Evolutionary conservation across 2,797 vertebrate species (phyloP), one percentile per base, ranked within the genome.

Genomic region (Furcifer pardalis): DNA sequence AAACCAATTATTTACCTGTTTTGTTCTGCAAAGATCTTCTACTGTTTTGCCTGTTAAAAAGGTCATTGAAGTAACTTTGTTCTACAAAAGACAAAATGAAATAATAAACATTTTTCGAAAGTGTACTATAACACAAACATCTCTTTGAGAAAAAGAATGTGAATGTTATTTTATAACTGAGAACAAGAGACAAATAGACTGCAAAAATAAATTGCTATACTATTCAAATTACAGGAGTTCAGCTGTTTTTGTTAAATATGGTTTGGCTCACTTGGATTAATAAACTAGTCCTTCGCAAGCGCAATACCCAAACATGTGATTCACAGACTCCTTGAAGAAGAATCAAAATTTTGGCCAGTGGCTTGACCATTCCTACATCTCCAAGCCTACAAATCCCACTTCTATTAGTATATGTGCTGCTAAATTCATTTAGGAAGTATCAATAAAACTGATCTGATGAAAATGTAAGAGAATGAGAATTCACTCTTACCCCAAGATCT

Each of bases 21-120:
- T 99, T 93, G 99, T 98, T 96, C 98, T 97, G 96, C 98, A 99
- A 87, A 99, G 97, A 93, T 99, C 99, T 95, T 99, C 99, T 65
- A 98, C 96, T 82, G 97, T 96, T 93, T 99, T 99, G 84, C 99
- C 99, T 96, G 97, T 98, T n/a, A 99, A 95, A 95, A 99, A 99
- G 9, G 98, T 98, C 94, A 99, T 97, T 25, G 98, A 98, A 68
- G 98, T 99, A 62, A 99, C 99, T 97, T 99, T 99, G 93, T 99
- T 99, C 99, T 99, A 93, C 87, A 95, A 92, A 0, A 91, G 73
- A 93, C 5, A 93, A 92, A 68, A 92, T 89, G 37, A 10, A 74
- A 89, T 81, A 86, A 85, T 49, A 86, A 82, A 77, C 83, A 56
- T 13, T 30, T 84, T 75, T 52, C 84, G 63, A 40, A 42, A 66